Conservation (phyloP, 2,797 vertebrate genomes). For the Nyctibius grandis region DNA sequence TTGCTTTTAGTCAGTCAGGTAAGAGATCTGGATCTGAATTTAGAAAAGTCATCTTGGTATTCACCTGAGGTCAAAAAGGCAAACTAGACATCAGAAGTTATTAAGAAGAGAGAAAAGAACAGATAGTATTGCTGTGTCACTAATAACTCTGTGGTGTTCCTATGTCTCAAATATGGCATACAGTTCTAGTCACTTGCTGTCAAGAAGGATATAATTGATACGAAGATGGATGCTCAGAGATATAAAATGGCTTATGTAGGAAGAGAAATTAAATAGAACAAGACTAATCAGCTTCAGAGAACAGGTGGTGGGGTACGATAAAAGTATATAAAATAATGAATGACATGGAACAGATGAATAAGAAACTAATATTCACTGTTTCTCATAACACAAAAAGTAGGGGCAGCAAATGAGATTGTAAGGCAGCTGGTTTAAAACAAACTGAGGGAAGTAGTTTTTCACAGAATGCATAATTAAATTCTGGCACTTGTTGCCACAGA, state of each 20-base stretch:
- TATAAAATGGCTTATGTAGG: background rate
- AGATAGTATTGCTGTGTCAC: background rate
- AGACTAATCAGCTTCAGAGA: background rate
- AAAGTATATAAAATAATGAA: background rate
- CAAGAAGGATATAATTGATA: background rate
- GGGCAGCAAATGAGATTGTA: background rate
- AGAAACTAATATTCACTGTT: background rate
- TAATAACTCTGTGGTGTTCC: background rate
- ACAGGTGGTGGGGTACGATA: background rate
- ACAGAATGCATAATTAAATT: background rate
- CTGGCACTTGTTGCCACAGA: background rate
- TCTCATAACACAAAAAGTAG: background rate
- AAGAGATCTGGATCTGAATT: background rate
- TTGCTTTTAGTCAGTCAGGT: background rate
- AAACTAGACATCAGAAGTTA: background rate
- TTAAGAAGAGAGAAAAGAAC: background rate
- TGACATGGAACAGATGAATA: background rate
- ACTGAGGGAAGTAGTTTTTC: background rate
- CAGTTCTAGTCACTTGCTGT: background rate
- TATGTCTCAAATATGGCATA: background rate
- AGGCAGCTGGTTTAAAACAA: slow-evolving; percentile 22
- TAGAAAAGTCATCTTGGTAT: background rate
- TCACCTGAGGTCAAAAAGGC: background rate
- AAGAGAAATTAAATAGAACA: slow-evolving; percentile 5
- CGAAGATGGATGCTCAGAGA: background rate